Conservation (phyloP, 2,888 invertebrate species). For the Tetanocera ferruginea region DNA sequence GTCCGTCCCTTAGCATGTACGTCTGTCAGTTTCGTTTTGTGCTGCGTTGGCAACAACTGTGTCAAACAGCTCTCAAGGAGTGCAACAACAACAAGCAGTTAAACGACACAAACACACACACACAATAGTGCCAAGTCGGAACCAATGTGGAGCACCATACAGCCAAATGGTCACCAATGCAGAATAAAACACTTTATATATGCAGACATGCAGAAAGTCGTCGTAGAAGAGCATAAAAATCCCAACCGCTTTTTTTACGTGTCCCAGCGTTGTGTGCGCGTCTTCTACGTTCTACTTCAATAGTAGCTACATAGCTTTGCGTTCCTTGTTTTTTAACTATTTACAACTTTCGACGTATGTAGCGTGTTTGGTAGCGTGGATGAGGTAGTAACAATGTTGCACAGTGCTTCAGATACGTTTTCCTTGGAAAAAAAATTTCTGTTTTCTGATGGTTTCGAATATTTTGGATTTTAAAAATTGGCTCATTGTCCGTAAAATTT, state of each 20-base stretch:
- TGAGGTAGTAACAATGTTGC: no score
- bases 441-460: no score
- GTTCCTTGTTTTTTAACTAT: no score
- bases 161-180: background rate
- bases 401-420: no score
- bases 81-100: background rate
- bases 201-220: constrained; percentile 10
- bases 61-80: background rate
- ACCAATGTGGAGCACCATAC: background rate
- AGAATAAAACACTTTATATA: background rate
- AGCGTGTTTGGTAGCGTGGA: no score
- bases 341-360: no score
- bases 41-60: background rate
- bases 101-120: background rate
- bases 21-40: background rate
- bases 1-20: constrained; percentile 10
- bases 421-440: no score
- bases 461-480: no score
- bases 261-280: background rate
- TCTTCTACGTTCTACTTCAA: background rate
- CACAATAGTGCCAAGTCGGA: background rate
- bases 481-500: no score
- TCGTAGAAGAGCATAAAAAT: background rate
- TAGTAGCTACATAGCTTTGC: background rate
- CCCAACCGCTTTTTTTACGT: no score